Conservation (phyloP, 2,888 invertebrate genomes). For the Epirrhoe tristata region DNA sequence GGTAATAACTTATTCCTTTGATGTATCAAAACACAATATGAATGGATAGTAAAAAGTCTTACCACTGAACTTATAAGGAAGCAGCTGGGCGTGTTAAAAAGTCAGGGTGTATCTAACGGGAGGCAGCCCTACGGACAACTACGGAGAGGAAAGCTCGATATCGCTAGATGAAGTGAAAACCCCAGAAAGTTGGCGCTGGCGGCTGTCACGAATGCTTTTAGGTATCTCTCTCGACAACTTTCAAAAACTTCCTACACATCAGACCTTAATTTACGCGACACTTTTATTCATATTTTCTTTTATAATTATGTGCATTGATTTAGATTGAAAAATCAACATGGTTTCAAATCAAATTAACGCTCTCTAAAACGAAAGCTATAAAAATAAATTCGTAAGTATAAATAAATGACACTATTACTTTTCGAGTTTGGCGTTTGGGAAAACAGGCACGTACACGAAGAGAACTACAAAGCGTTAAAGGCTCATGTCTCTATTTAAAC, state of each 20-base stretch:
- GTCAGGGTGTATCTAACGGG: constrained; percentile 37
- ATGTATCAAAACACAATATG: not conserved
- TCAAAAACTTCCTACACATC: constrained; percentile 45
- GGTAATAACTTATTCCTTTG: not conserved
- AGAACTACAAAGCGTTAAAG: constrained; percentile 4
- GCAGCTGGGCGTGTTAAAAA: constrained; percentile 4
- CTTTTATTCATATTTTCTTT: constrained; percentile 20
- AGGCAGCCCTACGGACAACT: constrained; percentile 56
- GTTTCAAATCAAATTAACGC: constrained; percentile 4
- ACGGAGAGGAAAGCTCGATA: constrained; percentile 74
- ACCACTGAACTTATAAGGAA: not conserved
- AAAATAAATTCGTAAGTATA: constrained; percentile 2
- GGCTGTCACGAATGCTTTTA: constrained; percentile 64
- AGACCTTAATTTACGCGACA: constrained; percentile 27
- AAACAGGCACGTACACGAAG: constrained; percentile 15
- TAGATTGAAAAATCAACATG: constrained; percentile 17
- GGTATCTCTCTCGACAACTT: constrained; percentile 45
- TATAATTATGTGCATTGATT: constrained; percentile 30
- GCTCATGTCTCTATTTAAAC: constrained; percentile 43
- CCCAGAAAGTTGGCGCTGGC: constrained; percentile 59
- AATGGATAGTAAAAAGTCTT: not conserved
- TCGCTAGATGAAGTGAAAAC: constrained; percentile 73
- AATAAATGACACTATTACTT: constrained; percentile 9
- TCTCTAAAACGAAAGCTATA: constrained; percentile 20
- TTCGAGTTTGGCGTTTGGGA: constrained; percentile 6